These are phyloP conservation scores for Phragmatobia fuliginosa DNA, from an alignment of 2,888 invertebrate species.

Conservation along the genomic window DNA sequence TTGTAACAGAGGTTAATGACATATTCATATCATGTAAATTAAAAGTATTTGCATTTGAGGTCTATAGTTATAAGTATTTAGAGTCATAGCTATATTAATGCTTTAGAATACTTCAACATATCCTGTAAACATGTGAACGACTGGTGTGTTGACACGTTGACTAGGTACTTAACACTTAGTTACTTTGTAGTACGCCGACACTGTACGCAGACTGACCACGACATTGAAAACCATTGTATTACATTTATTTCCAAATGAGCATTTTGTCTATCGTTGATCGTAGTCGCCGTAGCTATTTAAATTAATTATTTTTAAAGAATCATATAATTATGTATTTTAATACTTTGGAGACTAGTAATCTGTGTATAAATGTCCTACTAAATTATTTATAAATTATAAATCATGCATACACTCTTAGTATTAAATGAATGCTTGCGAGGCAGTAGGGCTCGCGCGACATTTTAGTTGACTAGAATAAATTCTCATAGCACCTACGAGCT, in stretches of 20 bases:
- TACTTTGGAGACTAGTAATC: conserved; percentile 71
- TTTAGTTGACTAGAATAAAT: conserved; percentile 83
- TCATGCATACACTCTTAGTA: conserved; percentile 86
- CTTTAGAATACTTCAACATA: conserved; percentile 86
- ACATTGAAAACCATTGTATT: conserved; percentile 50
- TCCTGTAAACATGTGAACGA: conserved; percentile 81
- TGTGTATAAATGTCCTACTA: conserved; percentile 81
- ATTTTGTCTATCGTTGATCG: conserved; percentile 75
- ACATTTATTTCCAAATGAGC: conserved; percentile 76
- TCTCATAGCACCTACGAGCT: conserved; percentile 84
- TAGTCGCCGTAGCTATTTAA: conserved; percentile 64
- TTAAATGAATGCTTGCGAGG: conserved; percentile 78
- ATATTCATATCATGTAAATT: conserved; percentile 87
- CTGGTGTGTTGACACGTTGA: conserved; percentile 67
- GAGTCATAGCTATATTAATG: conserved; percentile 85
- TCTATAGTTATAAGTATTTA: conserved; percentile 85
- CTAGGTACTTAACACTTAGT: conserved; percentile 56
- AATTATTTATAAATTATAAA: conserved; percentile 84
- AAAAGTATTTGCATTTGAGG: conserved; percentile 87
- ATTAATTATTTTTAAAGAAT: conserved; percentile 61
- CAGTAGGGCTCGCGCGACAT: conserved; percentile 76
- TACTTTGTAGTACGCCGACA: conserved; percentile 66
- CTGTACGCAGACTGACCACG: conserved; percentile 75
- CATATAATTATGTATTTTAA: conserved; percentile 70
- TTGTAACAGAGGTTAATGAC: conserved; percentile 84